Base-by-base conservation (phyloP, 2,113 vertebrate species). In the Gymnobelideus leadbeateri region DNA sequence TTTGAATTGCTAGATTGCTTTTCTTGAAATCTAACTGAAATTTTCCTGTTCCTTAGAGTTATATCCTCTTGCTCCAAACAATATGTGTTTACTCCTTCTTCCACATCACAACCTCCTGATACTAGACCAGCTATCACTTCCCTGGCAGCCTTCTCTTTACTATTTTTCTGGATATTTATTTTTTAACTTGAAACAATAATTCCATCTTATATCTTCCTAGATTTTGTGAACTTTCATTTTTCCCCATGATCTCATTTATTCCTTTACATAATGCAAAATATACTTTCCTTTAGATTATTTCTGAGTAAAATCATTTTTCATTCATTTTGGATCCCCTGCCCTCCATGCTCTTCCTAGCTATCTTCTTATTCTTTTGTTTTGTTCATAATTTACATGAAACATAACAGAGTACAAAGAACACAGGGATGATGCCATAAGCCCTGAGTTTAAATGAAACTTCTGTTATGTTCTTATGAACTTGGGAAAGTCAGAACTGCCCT, bases 251-350 rank as follows among this genome's bases (percentile, higher is more conserved):
- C 14, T 77, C 14, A 77, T 77, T 77, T 77, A 1, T 77, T 77
- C 61, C 37, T n/a, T 77, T 77, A 3, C 12, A n/a, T 77, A 77
- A 77, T n/a, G 3, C 1, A n/a, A 19, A n/a, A 77, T 7, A 5
- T 77, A 19, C 2, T n/a, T 77, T n/a, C 31, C 37, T 77, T 77
- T 77, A 77, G 37, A 77, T n/a, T 77, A n/a, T 77, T 77, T 77
- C 16, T n/a, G 14, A 77, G 16, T n/a, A n/a, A 77, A 77, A 4
- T 1, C 5, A n/a, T 77, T 19, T n/a, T 24, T 54, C 61, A n/a
- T 1, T 77, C 14, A 77, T n/a, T 14, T 7, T 1, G 14, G 5
- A n/a, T 77, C 16, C 4, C 4, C 14, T n/a, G 12, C 11, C 1
- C 37, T 77, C 61, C 31, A 1, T 1, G 3, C 14, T 77, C 5